Evolutionary conservation across 2,888 invertebrate genomes (phyloP), one percentile per base, ranked within the genome.

Genomic region (Thumatha senex): DNA sequence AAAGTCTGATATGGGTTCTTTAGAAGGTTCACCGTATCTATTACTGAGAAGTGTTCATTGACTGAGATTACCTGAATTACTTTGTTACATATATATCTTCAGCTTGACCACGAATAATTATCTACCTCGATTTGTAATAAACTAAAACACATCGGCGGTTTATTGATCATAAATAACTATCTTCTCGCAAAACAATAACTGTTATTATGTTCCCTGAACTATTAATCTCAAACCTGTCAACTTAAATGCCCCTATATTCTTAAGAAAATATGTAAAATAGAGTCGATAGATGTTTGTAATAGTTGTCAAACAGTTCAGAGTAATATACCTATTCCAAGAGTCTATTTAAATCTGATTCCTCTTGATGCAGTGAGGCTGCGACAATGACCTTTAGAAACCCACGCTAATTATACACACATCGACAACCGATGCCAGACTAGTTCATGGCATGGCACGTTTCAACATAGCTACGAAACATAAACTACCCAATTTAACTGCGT

Each of bases 371-470:
- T 75, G 74, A 78, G 78, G 80, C 85, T 83, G 82, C 76, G 90
- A 91, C 90, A 90, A 89, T 91, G 90, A 89, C 89, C 90, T 89
- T 87, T 88, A 74, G 67, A 75, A 80, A 80, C 89, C 89, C 88
- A 89, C 89, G 89, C 89, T 90, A 91, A 90, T 89, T 88, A 90
- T 90, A 90, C 74, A 75, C 76, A 72, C 76, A 73, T 77, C 75
- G 72, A 74, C 77, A 72, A 75, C 78, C 76, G 74, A 72, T 74
- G 78, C 76, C 78, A 79, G 82, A 80, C 86, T 80, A 78, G 80
- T 78, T 76, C 76, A 77, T 76, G 76, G 77, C 74, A 67, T 80
- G 74, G 66, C 64, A 70, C 78, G 74, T 77, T 72, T 76, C 76
- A 67, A 79, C 76, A 74, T 67, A 70, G 62, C 64, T 55, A 61